Percentiles rank a stretch among this genome's conserved stretches.
phyloP scores from a whole-genome alignment of 2,888 invertebrate genomes.

The Trachelus troglodyta region DNA sequence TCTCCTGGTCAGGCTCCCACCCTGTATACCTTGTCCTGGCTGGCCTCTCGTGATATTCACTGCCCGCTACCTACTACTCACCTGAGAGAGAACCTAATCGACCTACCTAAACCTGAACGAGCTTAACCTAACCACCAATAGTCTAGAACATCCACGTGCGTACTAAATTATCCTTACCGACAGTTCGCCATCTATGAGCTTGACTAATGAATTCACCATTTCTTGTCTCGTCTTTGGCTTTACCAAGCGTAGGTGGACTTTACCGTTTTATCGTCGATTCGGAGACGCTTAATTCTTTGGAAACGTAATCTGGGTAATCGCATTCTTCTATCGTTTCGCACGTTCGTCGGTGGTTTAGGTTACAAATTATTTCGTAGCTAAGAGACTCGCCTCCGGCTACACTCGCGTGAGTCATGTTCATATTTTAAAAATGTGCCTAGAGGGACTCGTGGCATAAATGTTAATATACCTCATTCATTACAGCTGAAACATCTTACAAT shows the following conservation, averaged over 20 bases:
- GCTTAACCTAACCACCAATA: neutral
- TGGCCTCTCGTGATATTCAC: neutral
- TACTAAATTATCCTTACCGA: neutral
- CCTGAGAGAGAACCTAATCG: neutral
- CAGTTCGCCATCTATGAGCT: neutral
- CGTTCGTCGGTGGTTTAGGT: neutral
- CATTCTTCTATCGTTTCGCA: neutral
- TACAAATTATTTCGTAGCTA: neutral
- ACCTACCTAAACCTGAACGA: neutral
- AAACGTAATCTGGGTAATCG: neutral
- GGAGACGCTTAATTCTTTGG: neutral
- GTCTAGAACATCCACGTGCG: neutral
- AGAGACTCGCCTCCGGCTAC: neutral
- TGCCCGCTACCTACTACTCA: neutral
- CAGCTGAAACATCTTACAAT: neutral
- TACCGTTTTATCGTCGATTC: neutral
- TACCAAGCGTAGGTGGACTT: neutral
- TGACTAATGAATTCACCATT: neutral
- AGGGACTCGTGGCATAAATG: constrained; percentile 3
- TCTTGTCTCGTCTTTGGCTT: neutral
- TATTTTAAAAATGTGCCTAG: constrained; percentile 1
- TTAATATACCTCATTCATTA: constrained; percentile 10
- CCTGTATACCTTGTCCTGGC: neutral
- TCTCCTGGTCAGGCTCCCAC: constrained; percentile 5
- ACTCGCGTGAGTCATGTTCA: constrained; percentile 3